Conservation (phyloP, 2,888 invertebrate genomes). For the Morpho deidamia region DNA sequence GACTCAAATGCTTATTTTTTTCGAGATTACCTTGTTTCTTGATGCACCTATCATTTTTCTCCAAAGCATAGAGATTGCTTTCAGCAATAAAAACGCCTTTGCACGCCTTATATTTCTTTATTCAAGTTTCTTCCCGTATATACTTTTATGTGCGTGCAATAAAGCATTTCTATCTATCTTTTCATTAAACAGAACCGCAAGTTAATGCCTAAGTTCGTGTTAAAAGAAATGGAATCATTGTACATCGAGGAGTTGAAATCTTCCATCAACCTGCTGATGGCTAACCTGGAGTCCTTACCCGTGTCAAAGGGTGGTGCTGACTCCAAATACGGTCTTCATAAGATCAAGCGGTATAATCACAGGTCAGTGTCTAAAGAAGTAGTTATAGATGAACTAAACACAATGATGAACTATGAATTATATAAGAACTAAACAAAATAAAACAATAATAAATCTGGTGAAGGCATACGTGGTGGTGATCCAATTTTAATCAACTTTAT, state of each 20-base stretch:
- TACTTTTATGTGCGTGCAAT: not conserved
- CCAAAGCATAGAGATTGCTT: too few relatives aligned
- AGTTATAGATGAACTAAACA: not conserved
- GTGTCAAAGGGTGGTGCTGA: constrained; percentile 99
- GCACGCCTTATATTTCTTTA: too few relatives aligned
- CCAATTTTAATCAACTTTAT: too few relatives aligned
- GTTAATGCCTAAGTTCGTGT: constrained; percentile 98
- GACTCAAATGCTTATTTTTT: too few relatives aligned
- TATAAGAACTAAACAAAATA: too few relatives aligned
- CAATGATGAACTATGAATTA: too few relatives aligned
- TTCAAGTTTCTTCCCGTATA: too few relatives aligned
- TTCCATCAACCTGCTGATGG: constrained; percentile 98
- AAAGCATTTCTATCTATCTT: not conserved
- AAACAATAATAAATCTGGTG: not conserved
- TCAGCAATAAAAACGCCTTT: too few relatives aligned
- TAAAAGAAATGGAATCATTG: constrained; percentile 99
- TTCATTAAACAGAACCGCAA: constrained; percentile 89
- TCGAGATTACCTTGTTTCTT: too few relatives aligned
- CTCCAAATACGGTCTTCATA: constrained; percentile 97
- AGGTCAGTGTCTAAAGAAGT: constrained; percentile 82
- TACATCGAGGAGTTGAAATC: constrained; percentile 99
- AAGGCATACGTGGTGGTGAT: too few relatives aligned
- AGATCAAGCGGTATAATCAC: constrained; percentile 98
- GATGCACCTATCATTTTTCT: too few relatives aligned
- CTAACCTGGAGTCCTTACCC: constrained; percentile 98